A percentile compares a stretch with the other conserved stretches of the same genome.
These are phyloP conservation scores for Gnathonemus echidnorhynchus DNA, from an alignment of 2,113 vertebrate genomes.

Conservation along the genomic window DNA sequence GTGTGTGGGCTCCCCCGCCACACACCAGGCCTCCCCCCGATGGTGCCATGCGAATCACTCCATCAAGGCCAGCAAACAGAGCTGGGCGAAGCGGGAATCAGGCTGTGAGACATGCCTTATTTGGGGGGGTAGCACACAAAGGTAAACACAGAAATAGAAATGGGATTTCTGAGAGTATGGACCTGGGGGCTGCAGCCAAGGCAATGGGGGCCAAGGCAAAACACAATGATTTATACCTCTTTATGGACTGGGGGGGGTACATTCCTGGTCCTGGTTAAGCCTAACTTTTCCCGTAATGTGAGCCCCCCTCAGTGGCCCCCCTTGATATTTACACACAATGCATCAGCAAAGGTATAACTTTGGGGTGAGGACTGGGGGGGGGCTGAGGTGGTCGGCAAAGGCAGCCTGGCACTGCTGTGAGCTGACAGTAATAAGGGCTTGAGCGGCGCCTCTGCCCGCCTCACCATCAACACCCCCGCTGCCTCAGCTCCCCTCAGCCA, in stretches of 20 bases:
- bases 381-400: too few relatives aligned
- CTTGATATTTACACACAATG: background rate
- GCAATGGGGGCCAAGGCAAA: background rate
- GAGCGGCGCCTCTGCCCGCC: constrained; percentile 44
- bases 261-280: background rate
- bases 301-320: background rate
- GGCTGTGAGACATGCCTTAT: background rate
- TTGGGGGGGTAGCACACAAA: background rate
- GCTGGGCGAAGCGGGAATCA: background rate
- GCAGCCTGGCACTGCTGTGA: constrained; percentile 10
- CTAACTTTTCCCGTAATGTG: background rate
- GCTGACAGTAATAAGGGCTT: constrained; percentile 46
- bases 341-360: background rate
- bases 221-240: background rate
- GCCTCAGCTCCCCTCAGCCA: constrained; percentile 28
- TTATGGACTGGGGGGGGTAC: background rate
- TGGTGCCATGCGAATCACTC: background rate
- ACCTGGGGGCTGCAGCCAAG: background rate
- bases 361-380: background rate
- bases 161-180: background rate
- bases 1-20: background rate
- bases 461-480: constrained; percentile 44
- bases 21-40: background rate
- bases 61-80: background rate
- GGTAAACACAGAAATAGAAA: background rate